Evolutionary conservation across 1,140 invertebrate species (phyloP).

Genomic region (Grapholita molesta): DNA sequence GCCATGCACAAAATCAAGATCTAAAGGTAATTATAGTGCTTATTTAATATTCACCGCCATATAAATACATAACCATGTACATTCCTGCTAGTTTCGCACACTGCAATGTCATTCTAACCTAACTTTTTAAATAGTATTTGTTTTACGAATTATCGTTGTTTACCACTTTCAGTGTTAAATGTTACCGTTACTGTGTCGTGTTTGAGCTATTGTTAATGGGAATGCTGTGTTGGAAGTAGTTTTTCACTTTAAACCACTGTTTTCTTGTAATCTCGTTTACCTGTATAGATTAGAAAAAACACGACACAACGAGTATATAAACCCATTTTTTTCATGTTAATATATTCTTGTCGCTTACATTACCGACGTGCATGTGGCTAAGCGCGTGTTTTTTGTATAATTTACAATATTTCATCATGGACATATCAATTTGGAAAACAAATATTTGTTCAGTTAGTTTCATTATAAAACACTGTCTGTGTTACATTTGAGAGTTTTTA

Average conservation of each 20-base stretch:
- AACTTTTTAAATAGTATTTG: conserved; percentile 27
- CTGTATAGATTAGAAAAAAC: neutral
- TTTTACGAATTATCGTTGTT: conserved; percentile 12
- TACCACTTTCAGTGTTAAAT: neutral
- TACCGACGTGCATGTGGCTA: neutral
- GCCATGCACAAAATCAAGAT: conserved; percentile 75
- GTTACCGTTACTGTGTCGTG: neutral
- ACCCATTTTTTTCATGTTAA: conserved; percentile 1
- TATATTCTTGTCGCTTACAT: neutral
- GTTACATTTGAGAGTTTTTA: no score
- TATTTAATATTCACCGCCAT: conserved; percentile 15
- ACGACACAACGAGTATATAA: neutral
- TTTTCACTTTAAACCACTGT: neutral
- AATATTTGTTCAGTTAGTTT: neutral
- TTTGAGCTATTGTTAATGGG: neutral
- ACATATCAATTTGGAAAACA: neutral
- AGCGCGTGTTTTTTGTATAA: neutral
- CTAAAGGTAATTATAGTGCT: conserved; percentile 51
- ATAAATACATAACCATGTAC: conserved; percentile 20
- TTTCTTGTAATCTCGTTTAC: neutral
- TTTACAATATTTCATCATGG: neutral
- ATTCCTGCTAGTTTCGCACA: conserved; percentile 14
- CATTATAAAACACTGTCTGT: no score
- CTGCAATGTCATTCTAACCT: conserved; percentile 67
- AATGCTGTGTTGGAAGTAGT: neutral